Conservation (phyloP, 2,797 vertebrate species). For the Lates japonicus region DNA sequence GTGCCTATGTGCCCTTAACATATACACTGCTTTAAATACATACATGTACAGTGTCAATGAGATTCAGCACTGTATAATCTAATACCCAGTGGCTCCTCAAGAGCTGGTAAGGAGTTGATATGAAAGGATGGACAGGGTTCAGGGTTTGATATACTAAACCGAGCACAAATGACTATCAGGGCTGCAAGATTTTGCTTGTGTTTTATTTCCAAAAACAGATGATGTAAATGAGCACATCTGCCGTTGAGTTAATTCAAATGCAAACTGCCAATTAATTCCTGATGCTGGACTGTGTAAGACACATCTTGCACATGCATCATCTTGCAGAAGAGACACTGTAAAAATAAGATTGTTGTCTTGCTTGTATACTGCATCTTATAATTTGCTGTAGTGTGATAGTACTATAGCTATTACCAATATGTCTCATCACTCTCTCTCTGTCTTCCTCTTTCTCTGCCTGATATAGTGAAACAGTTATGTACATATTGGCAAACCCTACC, state of each 20-base stretch:
- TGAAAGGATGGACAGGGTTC: constrained; percentile 14
- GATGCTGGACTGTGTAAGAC: constrained; percentile 1
- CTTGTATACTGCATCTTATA: not conserved
- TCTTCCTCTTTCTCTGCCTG: not conserved
- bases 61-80: not conserved
- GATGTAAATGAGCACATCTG: constrained; percentile 43
- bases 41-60: not conserved
- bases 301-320: not conserved
- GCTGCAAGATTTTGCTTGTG: not conserved
- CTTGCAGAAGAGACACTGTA: not conserved
- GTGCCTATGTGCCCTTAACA: not conserved
- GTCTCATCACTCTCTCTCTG: not conserved
- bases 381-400: not conserved
- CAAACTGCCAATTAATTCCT: constrained; percentile 24
- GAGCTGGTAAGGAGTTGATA: not conserved
- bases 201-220: constrained; percentile 35
- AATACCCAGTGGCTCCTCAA: not conserved
- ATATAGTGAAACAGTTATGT: constrained; percentile 17
- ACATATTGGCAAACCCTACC: not conserved
- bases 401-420: not conserved
- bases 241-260: constrained; percentile 22
- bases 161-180: constrained; percentile 27
- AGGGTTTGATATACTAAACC: constrained; percentile 17
- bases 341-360: not conserved
- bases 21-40: not conserved